Evolutionary conservation across 1,140 invertebrate genomes (phyloP).

Genomic region (Brachionus manjavacas): DNA sequence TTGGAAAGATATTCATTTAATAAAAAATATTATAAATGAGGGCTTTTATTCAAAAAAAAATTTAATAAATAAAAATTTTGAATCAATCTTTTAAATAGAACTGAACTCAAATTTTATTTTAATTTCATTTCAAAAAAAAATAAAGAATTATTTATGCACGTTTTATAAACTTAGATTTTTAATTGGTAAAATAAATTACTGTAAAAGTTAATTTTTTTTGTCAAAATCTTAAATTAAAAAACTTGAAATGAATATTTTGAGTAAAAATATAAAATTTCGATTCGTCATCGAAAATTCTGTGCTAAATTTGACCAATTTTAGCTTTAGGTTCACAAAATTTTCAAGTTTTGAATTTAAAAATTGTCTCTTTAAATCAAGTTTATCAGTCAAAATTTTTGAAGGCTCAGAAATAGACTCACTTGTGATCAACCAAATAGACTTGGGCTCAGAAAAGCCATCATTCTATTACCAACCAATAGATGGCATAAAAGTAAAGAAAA

Average conservation of each 20-base stretch:
- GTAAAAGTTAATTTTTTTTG: too few relatives aligned
- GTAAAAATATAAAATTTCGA: not conserved
- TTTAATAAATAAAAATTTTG: too few relatives aligned
- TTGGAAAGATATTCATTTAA: too few relatives aligned
- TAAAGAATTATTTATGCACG: too few relatives aligned
- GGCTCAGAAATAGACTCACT: not conserved
- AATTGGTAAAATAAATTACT: too few relatives aligned
- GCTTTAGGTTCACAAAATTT: constrained; percentile 1
- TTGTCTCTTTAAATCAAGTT: not conserved
- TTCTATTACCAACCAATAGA: not conserved
- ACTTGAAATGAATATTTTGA: not conserved
- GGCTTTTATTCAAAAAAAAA: too few relatives aligned
- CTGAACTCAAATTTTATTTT: too few relatives aligned
- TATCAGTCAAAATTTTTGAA: not conserved
- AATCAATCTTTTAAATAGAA: too few relatives aligned
- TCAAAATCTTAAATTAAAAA: too few relatives aligned
- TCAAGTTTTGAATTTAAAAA: constrained; percentile 3
- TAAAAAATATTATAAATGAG: too few relatives aligned
- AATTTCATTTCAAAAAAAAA: too few relatives aligned
- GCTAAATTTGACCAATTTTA: not conserved
- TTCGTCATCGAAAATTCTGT: not conserved
- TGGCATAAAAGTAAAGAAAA: not conserved
- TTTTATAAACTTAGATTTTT: too few relatives aligned
- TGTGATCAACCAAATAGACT: not conserved
- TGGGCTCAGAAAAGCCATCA: not conserved